These are phyloP conservation scores for Automeris io DNA, from an alignment of 2,888 invertebrate species.

Conservation along the genomic window DNA sequence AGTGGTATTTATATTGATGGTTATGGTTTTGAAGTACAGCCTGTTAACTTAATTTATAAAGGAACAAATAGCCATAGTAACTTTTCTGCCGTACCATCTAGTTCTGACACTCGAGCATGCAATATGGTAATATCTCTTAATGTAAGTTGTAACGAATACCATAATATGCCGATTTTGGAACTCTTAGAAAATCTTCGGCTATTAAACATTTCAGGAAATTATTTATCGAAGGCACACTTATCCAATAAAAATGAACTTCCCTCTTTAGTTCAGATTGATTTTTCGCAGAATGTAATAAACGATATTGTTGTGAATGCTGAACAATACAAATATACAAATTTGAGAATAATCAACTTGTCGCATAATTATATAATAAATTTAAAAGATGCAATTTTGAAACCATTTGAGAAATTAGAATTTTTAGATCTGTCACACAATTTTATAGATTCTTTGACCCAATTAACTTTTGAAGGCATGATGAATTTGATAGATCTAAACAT, in stretches of 20 bases:
- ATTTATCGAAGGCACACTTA: constrained; percentile 29
- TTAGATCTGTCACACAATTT: constrained; percentile 48
- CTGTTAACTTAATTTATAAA: background rate
- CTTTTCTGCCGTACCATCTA: background rate
- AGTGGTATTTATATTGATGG: background rate
- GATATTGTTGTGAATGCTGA: constrained; percentile 19
- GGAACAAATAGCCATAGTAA: background rate
- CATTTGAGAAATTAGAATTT: constrained; percentile 26
- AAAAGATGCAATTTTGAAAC: constrained; percentile 34
- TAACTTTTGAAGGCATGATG: constrained; percentile 45
- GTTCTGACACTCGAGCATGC: background rate
- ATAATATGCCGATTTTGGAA: constrained; percentile 20
- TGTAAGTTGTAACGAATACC: constrained; percentile 28
- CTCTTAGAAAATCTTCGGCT: constrained; percentile 27
- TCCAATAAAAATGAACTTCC: constrained; percentile 24
- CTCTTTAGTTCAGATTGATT: constrained; percentile 31
- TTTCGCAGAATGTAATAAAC: constrained; percentile 42
- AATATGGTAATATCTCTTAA: constrained; percentile 25
- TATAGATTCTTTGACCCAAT: constrained; percentile 26
- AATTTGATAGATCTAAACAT: constrained; percentile 35
- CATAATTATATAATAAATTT: constrained; percentile 37
- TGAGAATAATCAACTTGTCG: constrained; percentile 39
- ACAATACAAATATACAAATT: constrained; percentile 18
- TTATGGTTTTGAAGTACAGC: background rate
- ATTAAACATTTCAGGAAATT: constrained; percentile 38